phyloP scores from a whole-genome alignment of 2,797 vertebrate genomes.

The Silurus lanzhouensis region DNA sequence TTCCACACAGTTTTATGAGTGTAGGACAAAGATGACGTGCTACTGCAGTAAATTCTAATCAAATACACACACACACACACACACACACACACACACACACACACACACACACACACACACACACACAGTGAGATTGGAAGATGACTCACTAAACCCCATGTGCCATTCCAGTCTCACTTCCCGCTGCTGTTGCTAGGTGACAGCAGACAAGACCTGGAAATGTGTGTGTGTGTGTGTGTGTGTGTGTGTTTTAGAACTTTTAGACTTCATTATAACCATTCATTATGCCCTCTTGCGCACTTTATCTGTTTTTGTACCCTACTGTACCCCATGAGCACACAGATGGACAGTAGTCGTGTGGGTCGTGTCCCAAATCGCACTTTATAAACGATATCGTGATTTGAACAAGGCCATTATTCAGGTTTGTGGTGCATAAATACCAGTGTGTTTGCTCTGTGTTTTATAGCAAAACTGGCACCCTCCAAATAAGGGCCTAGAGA shows the following conservation, averaged over 20 bases:
- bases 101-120: background rate
- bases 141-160: conserved; percentile 56
- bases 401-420: background rate
- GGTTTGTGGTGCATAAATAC: background rate
- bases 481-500: background rate
- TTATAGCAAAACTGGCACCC: background rate
- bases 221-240: conserved; percentile 19
- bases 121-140: conserved; percentile 34
- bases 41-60: conserved; percentile 61
- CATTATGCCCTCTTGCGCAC: background rate
- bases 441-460: background rate
- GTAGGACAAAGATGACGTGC: background rate
- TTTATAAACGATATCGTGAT: background rate
- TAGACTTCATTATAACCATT: background rate
- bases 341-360: background rate
- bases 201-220: conserved; percentile 28
- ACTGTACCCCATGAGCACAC: background rate
- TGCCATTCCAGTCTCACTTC: conserved; percentile 51
- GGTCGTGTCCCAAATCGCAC: background rate
- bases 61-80: background rate
- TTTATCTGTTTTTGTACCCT: background rate
- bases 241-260: conserved; percentile 2
- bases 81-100: background rate
- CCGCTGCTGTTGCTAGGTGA: conserved; percentile 53
- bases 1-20: conserved; percentile 65